Evolutionary conservation across 2,113 vertebrate species (phyloP).

Genomic region (Heterochromis multidens): DNA sequence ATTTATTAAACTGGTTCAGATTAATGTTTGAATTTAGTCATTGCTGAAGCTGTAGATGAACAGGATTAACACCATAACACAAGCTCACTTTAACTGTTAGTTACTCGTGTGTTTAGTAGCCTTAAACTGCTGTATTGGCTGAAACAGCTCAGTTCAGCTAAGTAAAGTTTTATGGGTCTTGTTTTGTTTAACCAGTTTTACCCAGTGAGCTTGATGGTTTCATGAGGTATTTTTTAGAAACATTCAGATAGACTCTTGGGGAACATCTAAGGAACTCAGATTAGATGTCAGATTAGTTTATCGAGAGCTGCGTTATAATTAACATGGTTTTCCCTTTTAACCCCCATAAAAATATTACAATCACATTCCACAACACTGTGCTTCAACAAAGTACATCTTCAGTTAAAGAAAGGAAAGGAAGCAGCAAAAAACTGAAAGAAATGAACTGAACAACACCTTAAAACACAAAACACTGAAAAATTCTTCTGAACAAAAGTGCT

Average conservation of each 20-base stretch:
- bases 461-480: background rate
- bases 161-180: background rate
- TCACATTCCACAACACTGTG: background rate
- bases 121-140: background rate
- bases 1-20: background rate
- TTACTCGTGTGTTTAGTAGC: background rate
- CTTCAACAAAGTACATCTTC: background rate
- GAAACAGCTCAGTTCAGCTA: background rate
- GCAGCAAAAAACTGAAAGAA: background rate
- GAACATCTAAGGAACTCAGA: background rate
- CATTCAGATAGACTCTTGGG: background rate
- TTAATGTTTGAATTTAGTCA: background rate
- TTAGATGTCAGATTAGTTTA: background rate
- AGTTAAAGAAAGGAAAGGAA: background rate
- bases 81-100: background rate
- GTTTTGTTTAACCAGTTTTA: background rate
- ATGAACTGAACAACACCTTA: background rate
- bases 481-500: constrained; percentile 14
- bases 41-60: background rate
- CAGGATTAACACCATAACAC: background rate
- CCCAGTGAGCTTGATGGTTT: background rate
- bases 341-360: background rate
- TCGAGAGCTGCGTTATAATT: background rate
- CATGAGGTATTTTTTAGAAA: background rate
- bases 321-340: background rate